phyloP scores from a whole-genome alignment of 2,888 invertebrate genomes.

The Trissolcus brochymenae region DNA sequence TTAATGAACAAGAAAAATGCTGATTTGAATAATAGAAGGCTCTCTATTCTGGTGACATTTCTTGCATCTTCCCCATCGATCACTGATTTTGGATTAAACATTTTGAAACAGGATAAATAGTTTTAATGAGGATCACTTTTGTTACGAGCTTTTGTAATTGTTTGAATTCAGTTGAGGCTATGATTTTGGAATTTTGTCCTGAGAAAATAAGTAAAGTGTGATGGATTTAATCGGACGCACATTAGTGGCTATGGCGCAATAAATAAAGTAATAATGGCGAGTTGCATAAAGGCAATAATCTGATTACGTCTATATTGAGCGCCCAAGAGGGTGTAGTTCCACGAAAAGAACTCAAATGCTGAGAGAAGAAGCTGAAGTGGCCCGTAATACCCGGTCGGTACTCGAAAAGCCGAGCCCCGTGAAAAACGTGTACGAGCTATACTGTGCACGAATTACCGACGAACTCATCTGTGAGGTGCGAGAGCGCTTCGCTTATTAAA shows the following conservation, averaged over 20 bases:
- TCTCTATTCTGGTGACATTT: too few relatives aligned
- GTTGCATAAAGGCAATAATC: slow-evolving; percentile 65
- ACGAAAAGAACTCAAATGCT: slow-evolving; percentile 53
- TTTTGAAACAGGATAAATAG: too few relatives aligned
- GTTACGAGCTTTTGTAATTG: too few relatives aligned
- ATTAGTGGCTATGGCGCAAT: slow-evolving; percentile 13
- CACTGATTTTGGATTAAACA: too few relatives aligned
- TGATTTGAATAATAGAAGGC: too few relatives aligned
- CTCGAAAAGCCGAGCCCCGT: slow-evolving; percentile 67
- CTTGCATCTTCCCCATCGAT: too few relatives aligned
- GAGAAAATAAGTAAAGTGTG: too few relatives aligned
- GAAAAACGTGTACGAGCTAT: slow-evolving; percentile 60
- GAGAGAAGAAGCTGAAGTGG: slow-evolving; percentile 58
- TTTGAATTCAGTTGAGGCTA: too few relatives aligned
- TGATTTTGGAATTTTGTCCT: too few relatives aligned
- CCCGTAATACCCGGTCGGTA: slow-evolving; percentile 61
- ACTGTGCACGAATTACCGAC: slow-evolving; percentile 39
- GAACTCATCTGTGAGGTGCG: slow-evolving; percentile 61
- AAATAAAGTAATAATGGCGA: slow-evolving; percentile 28
- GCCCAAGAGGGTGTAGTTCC: slow-evolving; percentile 71
- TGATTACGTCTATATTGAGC: slow-evolving; percentile 69
- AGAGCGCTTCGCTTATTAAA: slow-evolving; percentile 67
- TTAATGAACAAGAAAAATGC: too few relatives aligned
- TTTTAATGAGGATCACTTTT: too few relatives aligned
- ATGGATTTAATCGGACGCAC: slow-evolving; percentile 8